Percentiles rank a stretch among this genome's conserved stretches.
Evolutionary conservation across 1,140 invertebrate genomes (phyloP).

Genomic region (Lordiphosa mommai): DNA sequence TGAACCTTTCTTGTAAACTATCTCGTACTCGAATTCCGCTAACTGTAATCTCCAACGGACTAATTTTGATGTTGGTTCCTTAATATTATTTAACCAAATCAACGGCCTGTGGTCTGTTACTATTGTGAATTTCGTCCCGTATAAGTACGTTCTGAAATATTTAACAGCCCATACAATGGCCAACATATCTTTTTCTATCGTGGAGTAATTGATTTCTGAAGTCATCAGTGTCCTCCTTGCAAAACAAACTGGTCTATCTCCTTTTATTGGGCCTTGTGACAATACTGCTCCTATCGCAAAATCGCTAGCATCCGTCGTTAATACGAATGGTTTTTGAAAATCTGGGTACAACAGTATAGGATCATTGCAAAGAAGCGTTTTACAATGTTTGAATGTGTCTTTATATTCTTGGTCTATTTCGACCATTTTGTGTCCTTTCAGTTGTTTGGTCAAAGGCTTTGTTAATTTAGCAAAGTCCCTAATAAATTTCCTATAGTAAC

Average conservation of each 20-base stretch:
- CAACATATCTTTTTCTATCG: slow-evolving; percentile 8
- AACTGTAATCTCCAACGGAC: slow-evolving; percentile 8
- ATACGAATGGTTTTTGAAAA: neutral
- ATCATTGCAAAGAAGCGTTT: slow-evolving; percentile 2
- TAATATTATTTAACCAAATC: slow-evolving; percentile 14
- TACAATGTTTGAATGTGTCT: neutral
- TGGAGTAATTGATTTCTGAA: slow-evolving; percentile 4
- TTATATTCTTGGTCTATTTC: neutral
- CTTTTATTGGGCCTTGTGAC: neutral
- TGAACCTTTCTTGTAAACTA: neutral
- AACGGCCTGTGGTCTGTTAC: slow-evolving; percentile 12
- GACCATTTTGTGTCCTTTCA: neutral
- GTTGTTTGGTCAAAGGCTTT: neutral
- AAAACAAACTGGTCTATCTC: slow-evolving; percentile 1
- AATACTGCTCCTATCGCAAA: neutral
- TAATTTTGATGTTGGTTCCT: slow-evolving; percentile 5
- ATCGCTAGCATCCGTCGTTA: slow-evolving; percentile 5
- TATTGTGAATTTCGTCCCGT: slow-evolving; percentile 13
- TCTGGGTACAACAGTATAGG: slow-evolving; percentile 5
- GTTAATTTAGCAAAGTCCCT: neutral
- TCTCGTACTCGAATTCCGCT: neutral
- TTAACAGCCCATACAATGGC: slow-evolving; percentile 1
- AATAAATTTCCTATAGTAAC: neutral
- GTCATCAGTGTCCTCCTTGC: slow-evolving; percentile 4
- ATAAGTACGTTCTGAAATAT: slow-evolving; percentile 2